Base-by-base conservation (phyloP, 2,113 vertebrate genomes). In the Aplodontia rufa region DNA sequence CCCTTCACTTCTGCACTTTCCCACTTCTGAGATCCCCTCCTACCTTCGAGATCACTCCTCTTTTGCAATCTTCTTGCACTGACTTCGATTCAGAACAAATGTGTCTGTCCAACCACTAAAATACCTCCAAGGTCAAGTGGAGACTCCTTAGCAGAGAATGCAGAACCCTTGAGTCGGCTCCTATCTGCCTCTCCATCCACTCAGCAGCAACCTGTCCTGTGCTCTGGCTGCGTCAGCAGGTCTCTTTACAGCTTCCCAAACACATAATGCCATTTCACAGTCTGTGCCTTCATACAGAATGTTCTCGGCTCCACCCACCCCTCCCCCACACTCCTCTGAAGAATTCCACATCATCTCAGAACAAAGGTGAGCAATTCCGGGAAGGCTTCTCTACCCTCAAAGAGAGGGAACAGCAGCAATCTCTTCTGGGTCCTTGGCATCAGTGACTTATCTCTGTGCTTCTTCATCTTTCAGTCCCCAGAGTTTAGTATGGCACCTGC, bases 341-440 rank as follows among this genome's bases (percentile, higher is more conserved):
- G 85, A 94, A 87, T 90, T 96, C 79, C 45, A 90, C 35, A 35
- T 95, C 87, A 83, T 90, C 87, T 93, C 58, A 11, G n/a, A 84
- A 71, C 42, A 60, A 95, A 95, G 79, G 80, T 30, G 45, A 91
- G 49, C 32, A 66, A 45, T 69, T 96, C 90, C 79, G n/a, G 19
- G 37, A 47, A 74, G 55, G 1, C 12, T 80, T 51, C 30, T 87
- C 42, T 62, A 32, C 7, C 47, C 60, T 8, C 55, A 58, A 1
- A 32, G 0, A 64, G 51, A 76, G 55, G 30, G 5, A 5, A 35
- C 1, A 2, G 24, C 6, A 8, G 37, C 1, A 5, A n/a, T 66
- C 45, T 47, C 24, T 42, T 45, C 2, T 7, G 9, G 12, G 26
- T 53, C 40, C 42, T 66, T 13, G 10, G 47, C 51, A 5, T 40